Evolutionary conservation across 2,888 invertebrate species (phyloP), one percentile per base, ranked within the genome.

Genomic region (Dascillus cervinus): DNA sequence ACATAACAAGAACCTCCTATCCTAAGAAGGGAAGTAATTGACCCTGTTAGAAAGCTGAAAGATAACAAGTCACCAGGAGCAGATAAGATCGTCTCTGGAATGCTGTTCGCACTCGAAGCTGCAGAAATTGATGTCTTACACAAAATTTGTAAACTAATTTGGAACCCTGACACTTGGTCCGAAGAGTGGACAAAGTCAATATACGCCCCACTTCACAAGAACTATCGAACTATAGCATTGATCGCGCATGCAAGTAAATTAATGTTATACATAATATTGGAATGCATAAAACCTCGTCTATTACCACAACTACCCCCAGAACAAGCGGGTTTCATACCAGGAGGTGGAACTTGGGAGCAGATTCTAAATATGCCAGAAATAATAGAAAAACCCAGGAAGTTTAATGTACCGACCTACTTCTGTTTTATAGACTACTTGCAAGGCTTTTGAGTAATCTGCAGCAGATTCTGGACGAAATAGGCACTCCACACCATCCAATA

Each of bases 281-380:
- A 3, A n/a, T 3, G 12, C n/a, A n/a, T 24, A 11, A 8, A 12
- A n/a, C 4, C 12, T n/a, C 13, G 12, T 3, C 8, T 11, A 12
- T 4, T 3, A n/a, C n/a, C n/a, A n/a, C 24, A 24, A 24, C 12
- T 9, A n/a, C 22, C 12, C 2, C 11, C 3, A 12, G 24, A 24
- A 13, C 28, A 33, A 23, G 12, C 33, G 5, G 33, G 33, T 15
- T 33, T 33, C 14, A n/a, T 23, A 19, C 24, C 33, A 4, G 28
- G 28, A 15, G 15, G 26, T 13, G 34, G 28, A 10, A 34, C 34
- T 13, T 22, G 30, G 17, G 22, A 30, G 11, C 24, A 34, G 6
- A 17, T 34, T 2, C n/a, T 29, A 19, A 34, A 34, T 25, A 13
- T 34, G 8, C 13, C 29, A n/a, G 29, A 29, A 29, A 29, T 29